A percentile compares a stretch with the other conserved stretches of the same genome.
These are phyloP conservation scores for Odobenus rosmarus DNA, from an alignment of 2,113 vertebrate species.

Conservation along the genomic window DNA sequence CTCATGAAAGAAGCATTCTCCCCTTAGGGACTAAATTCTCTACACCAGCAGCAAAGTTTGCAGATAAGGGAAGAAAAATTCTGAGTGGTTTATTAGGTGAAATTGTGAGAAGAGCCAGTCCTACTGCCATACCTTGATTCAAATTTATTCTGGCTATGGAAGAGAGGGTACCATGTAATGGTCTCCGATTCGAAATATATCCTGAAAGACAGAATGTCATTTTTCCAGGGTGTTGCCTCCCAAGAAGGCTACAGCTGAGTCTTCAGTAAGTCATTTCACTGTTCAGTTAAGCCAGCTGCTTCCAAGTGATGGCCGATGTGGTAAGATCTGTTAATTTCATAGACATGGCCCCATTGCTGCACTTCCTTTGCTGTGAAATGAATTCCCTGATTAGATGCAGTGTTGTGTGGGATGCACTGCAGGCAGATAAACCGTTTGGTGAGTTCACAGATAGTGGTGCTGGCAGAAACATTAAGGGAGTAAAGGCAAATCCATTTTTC, in stretches of 20 bases:
- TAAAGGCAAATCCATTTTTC: slow-evolving; percentile 45
- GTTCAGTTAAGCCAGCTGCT: slow-evolving; percentile 44
- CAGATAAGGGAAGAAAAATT: neutral
- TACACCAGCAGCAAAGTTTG: neutral
- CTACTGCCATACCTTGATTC: neutral
- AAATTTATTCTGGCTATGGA: neutral
- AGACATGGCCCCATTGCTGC: neutral
- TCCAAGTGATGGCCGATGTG: neutral
- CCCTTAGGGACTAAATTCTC: neutral
- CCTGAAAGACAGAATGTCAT: neutral
- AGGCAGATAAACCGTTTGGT: neutral
- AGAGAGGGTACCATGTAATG: neutral
- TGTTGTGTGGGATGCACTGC: neutral
- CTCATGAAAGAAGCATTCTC: neutral
- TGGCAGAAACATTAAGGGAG: neutral
- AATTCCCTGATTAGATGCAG: neutral
- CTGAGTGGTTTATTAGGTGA: neutral
- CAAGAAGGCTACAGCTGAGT: neutral
- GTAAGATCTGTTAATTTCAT: neutral
- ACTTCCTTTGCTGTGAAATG: slow-evolving; percentile 23
- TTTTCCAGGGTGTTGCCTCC: neutral
- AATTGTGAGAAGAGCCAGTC: neutral
- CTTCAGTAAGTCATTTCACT: slow-evolving; percentile 25
- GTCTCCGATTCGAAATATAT: neutral
- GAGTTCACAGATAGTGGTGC: neutral